Conservation (phyloP, 2,113 vertebrate genomes). For the Chauna torquata region DNA sequence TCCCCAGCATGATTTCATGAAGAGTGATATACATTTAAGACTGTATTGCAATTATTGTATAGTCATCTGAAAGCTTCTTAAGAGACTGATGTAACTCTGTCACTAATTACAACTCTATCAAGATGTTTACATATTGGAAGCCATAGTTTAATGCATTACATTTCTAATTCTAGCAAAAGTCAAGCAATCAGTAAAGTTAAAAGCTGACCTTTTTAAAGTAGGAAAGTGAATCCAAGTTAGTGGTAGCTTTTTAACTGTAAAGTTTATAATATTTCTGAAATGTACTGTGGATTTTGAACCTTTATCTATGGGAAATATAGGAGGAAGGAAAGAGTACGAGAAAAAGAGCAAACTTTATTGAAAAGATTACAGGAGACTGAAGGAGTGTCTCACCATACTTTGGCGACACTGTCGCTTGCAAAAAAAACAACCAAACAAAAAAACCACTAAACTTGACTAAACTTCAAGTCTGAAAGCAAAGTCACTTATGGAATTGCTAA, state of each 20-base stretch:
- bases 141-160: not conserved
- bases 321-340: not conserved
- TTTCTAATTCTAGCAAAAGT: not conserved
- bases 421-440: not conserved
- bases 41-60: not conserved
- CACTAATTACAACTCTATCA: not conserved
- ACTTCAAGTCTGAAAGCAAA: not conserved
- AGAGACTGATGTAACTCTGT: not conserved
- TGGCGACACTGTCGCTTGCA: not conserved
- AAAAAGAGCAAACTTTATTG: not conserved
- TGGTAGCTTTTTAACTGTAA: not conserved
- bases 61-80: not conserved
- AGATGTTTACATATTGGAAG: not conserved
- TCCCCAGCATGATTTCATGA: not conserved
- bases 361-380: not conserved
- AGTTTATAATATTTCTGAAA: not conserved
- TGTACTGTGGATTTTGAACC: not conserved
- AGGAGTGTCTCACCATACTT: not conserved
- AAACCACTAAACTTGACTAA: too few species aligned
- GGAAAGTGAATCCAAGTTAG: not conserved
- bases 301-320: not conserved
- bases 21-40: conserved; percentile 1
- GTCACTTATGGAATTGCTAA: not conserved
- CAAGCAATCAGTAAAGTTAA: not conserved
- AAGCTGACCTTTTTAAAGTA: not conserved